Evolutionary conservation across 2,888 invertebrate genomes (phyloP).

Genomic region (Acleris emargana): DNA sequence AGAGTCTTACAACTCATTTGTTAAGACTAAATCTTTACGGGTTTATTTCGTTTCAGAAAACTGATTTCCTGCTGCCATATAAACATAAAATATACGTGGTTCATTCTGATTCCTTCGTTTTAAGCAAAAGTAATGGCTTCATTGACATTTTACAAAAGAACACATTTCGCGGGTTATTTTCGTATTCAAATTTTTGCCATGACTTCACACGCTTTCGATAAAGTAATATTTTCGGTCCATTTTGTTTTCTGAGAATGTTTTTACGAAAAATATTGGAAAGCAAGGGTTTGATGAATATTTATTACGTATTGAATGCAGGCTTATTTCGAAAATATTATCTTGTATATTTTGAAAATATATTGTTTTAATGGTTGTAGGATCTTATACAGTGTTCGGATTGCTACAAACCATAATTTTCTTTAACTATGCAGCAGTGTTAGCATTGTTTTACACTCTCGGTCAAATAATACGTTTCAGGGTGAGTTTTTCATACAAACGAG

Average conservation of each 20-base stretch:
- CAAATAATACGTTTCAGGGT: too few species aligned
- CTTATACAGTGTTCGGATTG: too few species aligned
- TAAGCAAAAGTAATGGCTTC: constrained; percentile 1
- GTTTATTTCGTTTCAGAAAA: neutral
- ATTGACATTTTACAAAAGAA: neutral
- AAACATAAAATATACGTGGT: neutral
- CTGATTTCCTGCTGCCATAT: neutral
- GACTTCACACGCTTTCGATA: constrained; percentile 6
- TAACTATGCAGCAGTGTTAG: too few species aligned
- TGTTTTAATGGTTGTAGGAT: too few species aligned
- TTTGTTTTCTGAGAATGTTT: neutral
- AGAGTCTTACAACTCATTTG: too few species aligned
- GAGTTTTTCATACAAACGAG: too few species aligned
- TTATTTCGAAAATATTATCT: too few species aligned
- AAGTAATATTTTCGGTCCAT: neutral
- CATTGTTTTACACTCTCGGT: too few species aligned
- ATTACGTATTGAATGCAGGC: neutral
- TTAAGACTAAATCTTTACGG: neutral
- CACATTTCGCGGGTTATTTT: neutral
- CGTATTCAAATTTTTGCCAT: constrained; percentile 5
- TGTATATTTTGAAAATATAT: too few species aligned
- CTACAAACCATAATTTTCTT: too few species aligned
- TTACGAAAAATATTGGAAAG: neutral
- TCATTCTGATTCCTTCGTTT: constrained; percentile 3
- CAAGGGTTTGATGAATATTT: neutral